Evolutionary conservation across 1,140 invertebrate species (phyloP), one percentile per base, ranked within the genome.

Genomic region (Drosophila bifasciata): DNA sequence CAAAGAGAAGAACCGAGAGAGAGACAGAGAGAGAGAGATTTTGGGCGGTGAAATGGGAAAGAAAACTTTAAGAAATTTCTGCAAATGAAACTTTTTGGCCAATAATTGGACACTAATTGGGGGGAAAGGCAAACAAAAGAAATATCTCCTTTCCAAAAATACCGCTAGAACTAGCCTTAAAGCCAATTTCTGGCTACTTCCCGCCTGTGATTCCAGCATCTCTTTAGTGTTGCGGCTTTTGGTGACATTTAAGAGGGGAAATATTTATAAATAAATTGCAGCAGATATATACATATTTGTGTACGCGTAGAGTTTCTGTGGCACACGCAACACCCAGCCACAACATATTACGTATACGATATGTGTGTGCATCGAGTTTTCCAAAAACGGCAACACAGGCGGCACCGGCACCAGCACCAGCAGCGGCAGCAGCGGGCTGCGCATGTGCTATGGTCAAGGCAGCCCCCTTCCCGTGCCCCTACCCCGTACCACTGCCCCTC

Each of bases 221-320:
- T 32, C 50, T 9, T 2, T 6, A n/a, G 16, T 21, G 21, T 36
- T 46, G 32, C 46, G 16, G 25, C 16, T 25, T 19, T 44, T 41
- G 56, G 61, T 64, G 55, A 69, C 77, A 81, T 73, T 81, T 77
- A 56, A 51, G 63, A 62, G 48, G 59, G 52, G 32, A 85, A 86
- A 85, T 85, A 68, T 85, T 79, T 85, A 80, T 66, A 85, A 76
- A 73, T 85, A 85, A 80, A 80, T 85, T 79, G 79, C 55, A 66
- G 44, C 60, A 58, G 67, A 84, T 84, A 75, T 5, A 25, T 7
- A 28, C 25, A 28, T n/a, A 84, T 79, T 79, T 84, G 64, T 71
- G 64, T 49, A 48, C 32, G 21, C 28, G 7, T 7, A 25, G 6
- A 9, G 28, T 28, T 3, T 9, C 7, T 28, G 32, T 69, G 79